Evolutionary conservation across 2,888 invertebrate genomes (phyloP), one percentile per base, ranked within the genome.

Genomic region (Tineola bisselliella): DNA sequence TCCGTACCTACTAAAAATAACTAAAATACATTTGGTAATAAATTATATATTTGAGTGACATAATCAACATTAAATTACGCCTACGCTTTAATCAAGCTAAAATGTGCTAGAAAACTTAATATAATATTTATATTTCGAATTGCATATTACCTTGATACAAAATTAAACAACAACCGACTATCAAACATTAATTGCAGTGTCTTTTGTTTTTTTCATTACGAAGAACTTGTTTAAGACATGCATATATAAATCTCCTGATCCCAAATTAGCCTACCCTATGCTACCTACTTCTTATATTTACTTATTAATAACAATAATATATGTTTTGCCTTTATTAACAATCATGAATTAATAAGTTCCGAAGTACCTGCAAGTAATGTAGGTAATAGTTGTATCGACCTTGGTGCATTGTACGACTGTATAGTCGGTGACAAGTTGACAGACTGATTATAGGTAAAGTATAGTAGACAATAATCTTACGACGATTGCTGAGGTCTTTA

Each of bases 371-470:
- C 15, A 38, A 38, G 38, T 48, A 48, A 17, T 48, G 48, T 15
- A 48, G n/a, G 25, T 54, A 25, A 5, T 52, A 25, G 6, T 25
- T 3, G 1, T 13, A 17, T 54, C 54, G 54, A 54, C 54, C 54
- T 54, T 54, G 48, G 8, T 5, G 54, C n/a, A n/a, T n/a, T n/a
- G n/a, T n/a, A 54, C 11, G 54, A 6, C 25, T 25, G 54, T 54
- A 25, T 25, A 25, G 5, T 10, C 54, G 18, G 54, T 25, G 54
- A 54, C 54, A 54, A 8, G 25, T 25, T 25, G 54, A 54, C 18
- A 54, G 54, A 25, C 19, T 54, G 25, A 54, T 54, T 54, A 54
- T 54, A n/a, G n/a, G n/a, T n/a, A 54, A 6, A 25, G 48, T 15
- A 48, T 6, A 48, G 10, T 3, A 17, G 1, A 38, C 17, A 17